Base-by-base conservation (phyloP, 2,797 vertebrate genomes). In the Hephaestus fuliginosus region DNA sequence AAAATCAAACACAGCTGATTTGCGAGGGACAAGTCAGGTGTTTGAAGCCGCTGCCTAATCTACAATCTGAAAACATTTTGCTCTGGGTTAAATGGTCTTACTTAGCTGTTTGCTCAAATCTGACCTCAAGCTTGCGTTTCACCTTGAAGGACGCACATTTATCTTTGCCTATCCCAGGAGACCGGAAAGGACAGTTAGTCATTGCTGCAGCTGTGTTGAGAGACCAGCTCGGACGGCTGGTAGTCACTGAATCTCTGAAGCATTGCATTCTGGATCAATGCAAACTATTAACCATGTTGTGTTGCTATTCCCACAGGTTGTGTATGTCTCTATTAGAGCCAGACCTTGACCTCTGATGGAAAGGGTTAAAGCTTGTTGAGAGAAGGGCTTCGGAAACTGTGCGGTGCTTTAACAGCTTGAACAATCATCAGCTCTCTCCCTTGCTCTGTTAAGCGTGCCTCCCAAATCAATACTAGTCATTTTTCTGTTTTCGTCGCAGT, bases 251-350 rank as follows among this genome's bases (percentile, higher is more conserved):
- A 57, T 71, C 79, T 82, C 81, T 55, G 46, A 70, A 48, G 73
- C 53, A 70, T 49, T 82, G 74, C 49, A 60, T 56, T 66, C 36
- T 66, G 77, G 85, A 93, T 92, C 89, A 88, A 91, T 92, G 83
- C 70, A 39, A 73, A n/a, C 76, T 67, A 88, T 86, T 80, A 87
- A 81, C 67, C 53, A 44, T 58, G 78, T 70, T 81, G 49, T 65
- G 41, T 51, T 69, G 41, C 28, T 80, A 75, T 79, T 84, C 70
- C 80, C 77, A 56, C 10, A 66, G 69, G 68, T 63, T 60, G 56
- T 53, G 70, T 74, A 64, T 60, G 73, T 76, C 69, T 66, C 79
- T 78, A 44, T 76, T 62, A 48, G 52, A 81, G 44, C 62, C 20
- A 66, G 65, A 82, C 44, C 51, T 71, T 90, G 81, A 90, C 88